These are phyloP conservation scores for Oreochromis grahami DNA, from an alignment of 2,797 vertebrate species.

Conservation along the genomic window DNA sequence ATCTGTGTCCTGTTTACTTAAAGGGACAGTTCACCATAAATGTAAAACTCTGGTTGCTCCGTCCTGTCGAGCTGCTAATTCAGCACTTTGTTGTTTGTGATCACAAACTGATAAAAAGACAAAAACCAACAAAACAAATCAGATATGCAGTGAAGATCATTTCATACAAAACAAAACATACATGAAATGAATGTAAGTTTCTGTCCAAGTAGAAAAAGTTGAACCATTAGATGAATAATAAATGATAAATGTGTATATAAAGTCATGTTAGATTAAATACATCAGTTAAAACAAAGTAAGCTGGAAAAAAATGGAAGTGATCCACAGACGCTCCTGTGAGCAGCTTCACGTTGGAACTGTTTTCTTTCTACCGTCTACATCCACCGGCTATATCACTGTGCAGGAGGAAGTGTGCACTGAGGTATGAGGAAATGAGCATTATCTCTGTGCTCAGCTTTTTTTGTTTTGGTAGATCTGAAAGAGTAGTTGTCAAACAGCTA, in stretches of 20 bases:
- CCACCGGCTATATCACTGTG: rapidly evolving
- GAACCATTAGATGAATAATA: neutral
- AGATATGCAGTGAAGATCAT: neutral
- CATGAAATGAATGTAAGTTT: neutral
- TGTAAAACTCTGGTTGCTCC: neutral
- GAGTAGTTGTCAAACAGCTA: neutral
- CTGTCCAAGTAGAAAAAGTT: neutral
- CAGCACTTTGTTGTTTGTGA: neutral
- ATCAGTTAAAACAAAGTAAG: neutral
- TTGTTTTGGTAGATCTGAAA: neutral
- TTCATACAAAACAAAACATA: neutral
- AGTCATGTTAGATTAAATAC: neutral
- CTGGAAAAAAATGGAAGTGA: neutral
- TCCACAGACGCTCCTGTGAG: neutral
- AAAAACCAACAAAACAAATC: neutral
- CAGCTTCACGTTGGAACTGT: neutral
- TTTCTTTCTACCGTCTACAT: neutral
- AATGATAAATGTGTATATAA: neutral
- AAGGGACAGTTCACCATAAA: neutral
- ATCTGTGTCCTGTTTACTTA: neutral
- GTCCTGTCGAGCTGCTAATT: neutral
- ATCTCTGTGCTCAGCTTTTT: neutral
- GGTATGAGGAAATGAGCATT: neutral
- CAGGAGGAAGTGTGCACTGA: neutral
- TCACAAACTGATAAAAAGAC: neutral